Base-by-base conservation (phyloP, 2,888 invertebrate genomes). In the Ennomos erosarius region DNA sequence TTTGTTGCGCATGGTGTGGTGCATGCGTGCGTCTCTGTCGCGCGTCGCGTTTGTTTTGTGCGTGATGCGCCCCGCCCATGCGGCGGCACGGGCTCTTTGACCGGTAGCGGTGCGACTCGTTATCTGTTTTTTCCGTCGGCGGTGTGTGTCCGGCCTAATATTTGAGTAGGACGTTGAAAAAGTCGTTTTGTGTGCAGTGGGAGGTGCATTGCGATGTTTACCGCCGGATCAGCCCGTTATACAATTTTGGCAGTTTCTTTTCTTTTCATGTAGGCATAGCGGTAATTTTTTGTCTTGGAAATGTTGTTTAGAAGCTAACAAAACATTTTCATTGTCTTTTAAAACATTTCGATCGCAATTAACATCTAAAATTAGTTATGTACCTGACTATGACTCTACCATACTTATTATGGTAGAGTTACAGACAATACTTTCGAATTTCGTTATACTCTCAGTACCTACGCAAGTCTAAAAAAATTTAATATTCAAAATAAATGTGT, bases 21-120 rank as follows among this genome's bases (percentile, higher is more conserved):
- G 55, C 33, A 61, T 81, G 64, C 67, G 62, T 64, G 71, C 69
- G 75, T 88, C 84, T 78, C 79, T 78, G 74, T 89, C 81, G 70
- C 82, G 76, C 78, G 75, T 84, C 84, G 82, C 82, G 90, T 91
- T 90, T 92, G 91, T 91, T 91, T 91, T 83, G 88, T 84, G 90
- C 90, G 90, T 90, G 90, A 91, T 89, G 88, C 75, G 90, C 87
- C 88, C 79, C 91, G 91, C 91, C 91, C 87, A 71, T 73, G 76
- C 77, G 79, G 79, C 73, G 78, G 82, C 85, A 79, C 84, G 84
- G 84, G 71, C 74, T 78, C 88, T 91, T 90, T 90, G 90, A 85
- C 88, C 92, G 88, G 92, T 91, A 91, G 90, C 90, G 78, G 72
- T 68, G 75, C 75, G 75, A 84, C 81, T 90, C 85, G 89, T 90